Evolutionary conservation across 2,113 vertebrate species (phyloP).

Genomic region (Anoura caudifer): DNA sequence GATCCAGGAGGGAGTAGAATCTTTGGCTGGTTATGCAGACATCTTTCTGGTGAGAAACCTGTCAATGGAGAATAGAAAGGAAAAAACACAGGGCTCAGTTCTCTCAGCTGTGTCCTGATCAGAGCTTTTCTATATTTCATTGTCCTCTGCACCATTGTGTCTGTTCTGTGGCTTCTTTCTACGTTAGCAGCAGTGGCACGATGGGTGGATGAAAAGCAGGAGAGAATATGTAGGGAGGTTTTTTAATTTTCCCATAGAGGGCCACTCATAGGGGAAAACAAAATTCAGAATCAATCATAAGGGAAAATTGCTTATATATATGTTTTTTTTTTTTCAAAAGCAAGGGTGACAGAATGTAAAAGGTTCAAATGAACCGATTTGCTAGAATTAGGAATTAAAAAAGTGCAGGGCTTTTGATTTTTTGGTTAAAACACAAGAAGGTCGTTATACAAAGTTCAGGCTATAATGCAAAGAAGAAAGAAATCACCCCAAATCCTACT

Average conservation of each 20-base stretch:
- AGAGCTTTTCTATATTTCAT: background rate
- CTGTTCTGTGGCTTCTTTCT: background rate
- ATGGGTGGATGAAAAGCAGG: background rate
- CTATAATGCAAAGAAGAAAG: background rate
- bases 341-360: background rate
- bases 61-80: background rate
- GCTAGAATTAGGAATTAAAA: background rate
- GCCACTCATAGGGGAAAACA: background rate
- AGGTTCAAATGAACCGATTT: background rate
- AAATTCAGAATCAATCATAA: background rate
- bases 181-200: background rate
- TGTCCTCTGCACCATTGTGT: background rate
- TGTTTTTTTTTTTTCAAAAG: background rate
- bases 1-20: constrained; percentile 98
- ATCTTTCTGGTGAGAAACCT: constrained; percentile 92
- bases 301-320: background rate
- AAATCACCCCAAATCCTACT: background rate
- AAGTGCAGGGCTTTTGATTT: background rate
- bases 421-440: background rate
- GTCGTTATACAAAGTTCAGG: background rate
- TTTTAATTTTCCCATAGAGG: background rate
- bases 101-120: background rate
- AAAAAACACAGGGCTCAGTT: background rate
- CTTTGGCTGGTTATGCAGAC: constrained; percentile 97
- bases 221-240: background rate